Evolutionary conservation across 2,113 vertebrate species (phyloP), one percentile per base, ranked within the genome.

Genomic region (Pipa parva): DNA sequence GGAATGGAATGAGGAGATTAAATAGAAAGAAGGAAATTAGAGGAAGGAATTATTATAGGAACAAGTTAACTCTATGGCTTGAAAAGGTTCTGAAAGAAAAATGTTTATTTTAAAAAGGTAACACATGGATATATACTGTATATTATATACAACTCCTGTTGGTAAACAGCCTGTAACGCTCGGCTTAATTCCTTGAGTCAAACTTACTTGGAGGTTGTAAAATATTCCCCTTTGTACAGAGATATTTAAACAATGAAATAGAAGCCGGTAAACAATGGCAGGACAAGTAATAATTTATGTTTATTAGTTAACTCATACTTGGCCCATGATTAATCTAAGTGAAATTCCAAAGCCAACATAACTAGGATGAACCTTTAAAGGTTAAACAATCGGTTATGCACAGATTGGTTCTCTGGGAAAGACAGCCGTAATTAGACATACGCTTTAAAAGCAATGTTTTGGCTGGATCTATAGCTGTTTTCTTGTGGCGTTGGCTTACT

Each of bases 281-380:
- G 13, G 22, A 7, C 49, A 25, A 51, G 36, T 8, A 7, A 50
- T 50, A 39, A 67, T 59, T 68, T 50, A 68, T 59, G 46, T 36
- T 26, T 36, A 21, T 15, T 3, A 12, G 33, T 15, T 20, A 39
- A 70, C 39, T 52, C 48, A 54, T 4, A 33, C 54, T 70, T 45
- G 24, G 58, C 31, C 36, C 29, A 46, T 61, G 48, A 70, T 70
- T 61, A 70, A 70, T 61, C 46, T 52, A 18, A 21, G 18, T 52
- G 37, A 31, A 21, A 52, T 60, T 51, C 27, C 12, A 36, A 61
- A 31, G 59, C 59, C 49, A 71, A 71, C 28, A 52, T 71, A 62
- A 68, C 64, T 50, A 59, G 9, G 31, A 68, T 68, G 45, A 68
- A 59, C 64, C 56, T 46, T 27, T 8, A 51, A 28, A 68, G 55